Evolutionary conservation across 2,113 vertebrate species (phyloP), one percentile per base, ranked within the genome.

Genomic region (Prietella phreatophila): DNA sequence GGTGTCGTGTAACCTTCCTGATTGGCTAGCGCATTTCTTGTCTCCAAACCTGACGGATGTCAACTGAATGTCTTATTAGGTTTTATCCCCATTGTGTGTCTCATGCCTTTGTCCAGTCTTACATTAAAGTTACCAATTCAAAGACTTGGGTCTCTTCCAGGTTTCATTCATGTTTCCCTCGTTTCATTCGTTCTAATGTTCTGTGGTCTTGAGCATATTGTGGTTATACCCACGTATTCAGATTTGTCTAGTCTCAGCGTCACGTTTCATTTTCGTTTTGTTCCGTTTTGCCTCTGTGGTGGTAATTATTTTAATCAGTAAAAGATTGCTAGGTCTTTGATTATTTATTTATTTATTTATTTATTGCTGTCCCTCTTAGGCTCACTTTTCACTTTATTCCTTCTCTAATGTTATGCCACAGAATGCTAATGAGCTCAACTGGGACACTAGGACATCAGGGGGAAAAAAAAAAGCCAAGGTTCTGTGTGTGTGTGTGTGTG

Each of bases 371-470:
- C 82, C 22, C 15, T 63, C 65, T 53, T 27, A 13, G 65, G 63
- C 81, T 73, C 47, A 7, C 55, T 36, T 22, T 84, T 47, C 25
- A 25, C 56, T 82, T 82, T 73, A 27, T 42, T 67, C 79, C 67
- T 71, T 50, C 39, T 90, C 20, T 88, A 83, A 91, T 88, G 73
- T 91, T 39, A 85, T 91, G 82, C 85, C 85, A 89, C 50, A 47
- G 87, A 90, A 87, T 89, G 75, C 67, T 87, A 91, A 91, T 91
- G 85, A 90, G 89, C 88, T 88, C 91, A 89, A 76, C 65, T 86
- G 87, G 85, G 86, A 89, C 61, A 71, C 25, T 30, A 60, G 83
- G 84, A 84, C 85, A 55, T 73, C 60, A 67, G 60, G 58, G 39
- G 39, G 4, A 42, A 42, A 42, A 42, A 25, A 82, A 82, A 81